Evolutionary conservation across 1,140 invertebrate genomes (phyloP).

Genomic region (Luehdorfia chinensis): DNA sequence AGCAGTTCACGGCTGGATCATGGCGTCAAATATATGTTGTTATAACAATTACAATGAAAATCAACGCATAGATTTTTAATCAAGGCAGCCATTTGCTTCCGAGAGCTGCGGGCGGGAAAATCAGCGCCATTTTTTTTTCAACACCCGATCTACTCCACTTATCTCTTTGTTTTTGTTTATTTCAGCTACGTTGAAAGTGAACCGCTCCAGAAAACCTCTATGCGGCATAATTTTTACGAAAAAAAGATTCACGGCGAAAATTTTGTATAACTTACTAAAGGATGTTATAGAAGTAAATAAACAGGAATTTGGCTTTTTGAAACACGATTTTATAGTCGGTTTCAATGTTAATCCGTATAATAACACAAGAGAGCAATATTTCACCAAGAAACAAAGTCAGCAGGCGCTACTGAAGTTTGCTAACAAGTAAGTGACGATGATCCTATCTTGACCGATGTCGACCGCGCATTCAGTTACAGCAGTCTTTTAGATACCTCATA

Average conservation of each 20-base stretch:
- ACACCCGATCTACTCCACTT: no score
- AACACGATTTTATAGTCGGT: constrained; percentile 86
- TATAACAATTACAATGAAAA: no score
- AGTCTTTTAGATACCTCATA: no score
- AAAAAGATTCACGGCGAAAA: constrained; percentile 86
- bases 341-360: constrained; percentile 76
- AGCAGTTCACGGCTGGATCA: no score
- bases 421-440: constrained; percentile 66
- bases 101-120: no score
- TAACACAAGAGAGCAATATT: constrained; percentile 77
- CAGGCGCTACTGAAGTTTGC: constrained; percentile 72
- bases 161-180: no score
- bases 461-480: no score
- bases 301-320: constrained; percentile 77
- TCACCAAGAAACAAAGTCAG: constrained; percentile 79
- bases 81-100: no score
- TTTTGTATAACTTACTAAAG: constrained; percentile 86
- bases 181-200: constrained; percentile 42
- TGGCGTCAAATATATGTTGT: no score
- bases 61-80: no score
- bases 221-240: constrained; percentile 90
- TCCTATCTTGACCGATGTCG: no score
- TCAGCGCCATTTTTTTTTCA: no score
- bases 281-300: constrained; percentile 66
- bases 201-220: constrained; percentile 72